A percentile compares a stretch with the other conserved stretches of the same genome.
These are phyloP conservation scores for Xiphophorus couchianus DNA, from an alignment of 2,113 vertebrate species.

Conservation along the genomic window DNA sequence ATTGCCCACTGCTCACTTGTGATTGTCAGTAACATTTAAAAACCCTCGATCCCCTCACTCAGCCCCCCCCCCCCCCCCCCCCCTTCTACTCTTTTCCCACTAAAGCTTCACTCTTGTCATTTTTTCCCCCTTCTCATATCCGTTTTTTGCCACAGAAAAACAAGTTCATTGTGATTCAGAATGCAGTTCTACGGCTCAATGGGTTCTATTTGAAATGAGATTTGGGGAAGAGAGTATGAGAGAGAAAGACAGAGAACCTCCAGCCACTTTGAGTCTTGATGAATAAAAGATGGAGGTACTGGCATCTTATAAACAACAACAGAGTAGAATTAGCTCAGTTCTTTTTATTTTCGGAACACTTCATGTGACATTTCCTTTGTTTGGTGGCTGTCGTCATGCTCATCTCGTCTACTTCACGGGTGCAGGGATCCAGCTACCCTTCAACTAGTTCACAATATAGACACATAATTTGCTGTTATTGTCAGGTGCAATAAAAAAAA, in stretches of 20 bases:
- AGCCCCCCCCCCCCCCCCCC: too few relatives aligned
- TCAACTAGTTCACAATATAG: constrained; percentile 39
- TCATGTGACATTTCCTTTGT: constrained; percentile 73
- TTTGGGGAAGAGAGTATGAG: constrained; percentile 68
- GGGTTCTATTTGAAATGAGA: constrained; percentile 77
- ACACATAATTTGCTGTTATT: constrained; percentile 27
- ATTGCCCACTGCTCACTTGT: constrained; percentile 19
- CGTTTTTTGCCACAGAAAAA: constrained; percentile 51
- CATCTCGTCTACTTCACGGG: constrained; percentile 42
- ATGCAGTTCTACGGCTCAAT: constrained; percentile 67
- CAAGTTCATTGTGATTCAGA: constrained; percentile 78
- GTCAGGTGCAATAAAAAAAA: too few relatives aligned
- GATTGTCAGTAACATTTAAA: constrained; percentile 78
- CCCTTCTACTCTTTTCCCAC: constrained; percentile 43
- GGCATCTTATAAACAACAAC: constrained; percentile 73
- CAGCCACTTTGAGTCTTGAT: constrained; percentile 63
- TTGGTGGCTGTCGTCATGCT: constrained; percentile 52
- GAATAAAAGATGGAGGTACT: constrained; percentile 79
- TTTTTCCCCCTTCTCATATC: constrained; percentile 13
- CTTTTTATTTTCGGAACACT: constrained; percentile 70
- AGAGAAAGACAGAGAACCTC: constrained; percentile 63
- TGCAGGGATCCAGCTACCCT: constrained; percentile 22
- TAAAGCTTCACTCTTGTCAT: constrained; percentile 48
- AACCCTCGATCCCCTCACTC: constrained; percentile 18
- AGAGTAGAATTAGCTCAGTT: constrained; percentile 74